A percentile compares a stretch with the other conserved stretches of the same genome.
These are phyloP conservation scores for Mimumesa dahlbomi DNA, from an alignment of 2,888 invertebrate genomes.

Conservation along the genomic window DNA sequence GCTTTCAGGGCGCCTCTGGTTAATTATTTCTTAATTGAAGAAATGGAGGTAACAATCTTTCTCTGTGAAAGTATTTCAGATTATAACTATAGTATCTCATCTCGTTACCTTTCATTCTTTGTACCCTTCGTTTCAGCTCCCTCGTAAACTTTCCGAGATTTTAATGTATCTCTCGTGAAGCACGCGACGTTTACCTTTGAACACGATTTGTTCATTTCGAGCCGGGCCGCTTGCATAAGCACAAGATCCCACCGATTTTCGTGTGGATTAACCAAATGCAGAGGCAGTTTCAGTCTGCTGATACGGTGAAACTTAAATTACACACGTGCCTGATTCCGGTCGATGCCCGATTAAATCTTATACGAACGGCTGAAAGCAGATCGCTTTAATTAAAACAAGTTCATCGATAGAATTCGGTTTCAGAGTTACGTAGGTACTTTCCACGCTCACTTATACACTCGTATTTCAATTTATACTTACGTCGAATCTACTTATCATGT, in stretches of 20 bases:
- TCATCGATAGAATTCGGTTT: no score
- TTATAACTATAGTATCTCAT: no score
- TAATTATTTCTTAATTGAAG: constrained; percentile 71
- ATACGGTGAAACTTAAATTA: constrained; percentile 70
- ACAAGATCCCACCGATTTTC: constrained; percentile 60
- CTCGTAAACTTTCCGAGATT: not conserved
- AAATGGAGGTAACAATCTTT: constrained; percentile 44
- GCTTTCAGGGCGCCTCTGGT: constrained; percentile 40
- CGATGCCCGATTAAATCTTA: constrained; percentile 61
- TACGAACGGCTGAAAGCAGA: no score
- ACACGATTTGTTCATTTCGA: constrained; percentile 60
- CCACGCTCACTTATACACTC: no score
- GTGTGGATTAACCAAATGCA: constrained; percentile 56
- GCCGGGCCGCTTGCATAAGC: constrained; percentile 64
- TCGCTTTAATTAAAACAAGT: no score
- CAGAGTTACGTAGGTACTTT: no score
- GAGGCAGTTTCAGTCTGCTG: constrained; percentile 46
- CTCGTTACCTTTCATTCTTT: no score
- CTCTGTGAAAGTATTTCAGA: no score
- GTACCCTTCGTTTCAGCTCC: not conserved
- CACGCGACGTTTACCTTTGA: constrained; percentile 42
- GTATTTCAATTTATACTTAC: no score
- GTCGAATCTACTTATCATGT: no score
- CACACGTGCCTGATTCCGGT: constrained; percentile 56
- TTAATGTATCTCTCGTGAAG: not conserved